These are phyloP conservation scores for Vanessa tameamea DNA, from an alignment of 1,140 invertebrate species.

Conservation along the genomic window DNA sequence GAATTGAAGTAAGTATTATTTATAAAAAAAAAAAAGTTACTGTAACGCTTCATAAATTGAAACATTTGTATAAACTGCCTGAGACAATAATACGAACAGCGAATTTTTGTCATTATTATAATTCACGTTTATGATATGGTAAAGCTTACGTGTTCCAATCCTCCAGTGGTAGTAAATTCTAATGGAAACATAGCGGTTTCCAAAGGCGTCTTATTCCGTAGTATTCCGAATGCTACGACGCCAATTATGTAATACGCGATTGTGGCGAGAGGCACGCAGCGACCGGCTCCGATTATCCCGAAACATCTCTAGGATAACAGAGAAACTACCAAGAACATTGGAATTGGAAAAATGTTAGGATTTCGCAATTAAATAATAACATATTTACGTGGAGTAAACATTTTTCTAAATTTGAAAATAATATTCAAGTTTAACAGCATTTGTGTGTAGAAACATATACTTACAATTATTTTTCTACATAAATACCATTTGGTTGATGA, in stretches of 20 bases:
- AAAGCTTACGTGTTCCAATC: conserved; percentile 79
- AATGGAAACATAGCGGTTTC: conserved; percentile 85
- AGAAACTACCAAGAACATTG: not conserved
- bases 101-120: no score
- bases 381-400: not conserved
- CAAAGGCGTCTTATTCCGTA: conserved; percentile 77
- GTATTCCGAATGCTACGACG: conserved; percentile 82
- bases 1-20: no score
- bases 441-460: not conserved
- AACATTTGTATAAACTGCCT: no score
- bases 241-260: conserved; percentile 83
- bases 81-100: no score
- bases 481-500: conserved; percentile 28
- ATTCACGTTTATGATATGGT: not conserved
- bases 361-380: not conserved
- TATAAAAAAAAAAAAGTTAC: no score
- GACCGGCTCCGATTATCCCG: conserved; percentile 62
- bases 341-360: not conserved
- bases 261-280: conserved; percentile 68
- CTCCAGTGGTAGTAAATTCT: conserved; percentile 86
- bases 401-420: not conserved
- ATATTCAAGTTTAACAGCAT: not conserved
- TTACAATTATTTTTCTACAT: conserved; percentile 41
- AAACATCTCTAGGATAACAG: conserved; percentile 48
- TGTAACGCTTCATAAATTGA: no score